Evolutionary conservation across 2,797 vertebrate genomes (phyloP).

Genomic region (Trematomus bernacchii): DNA sequence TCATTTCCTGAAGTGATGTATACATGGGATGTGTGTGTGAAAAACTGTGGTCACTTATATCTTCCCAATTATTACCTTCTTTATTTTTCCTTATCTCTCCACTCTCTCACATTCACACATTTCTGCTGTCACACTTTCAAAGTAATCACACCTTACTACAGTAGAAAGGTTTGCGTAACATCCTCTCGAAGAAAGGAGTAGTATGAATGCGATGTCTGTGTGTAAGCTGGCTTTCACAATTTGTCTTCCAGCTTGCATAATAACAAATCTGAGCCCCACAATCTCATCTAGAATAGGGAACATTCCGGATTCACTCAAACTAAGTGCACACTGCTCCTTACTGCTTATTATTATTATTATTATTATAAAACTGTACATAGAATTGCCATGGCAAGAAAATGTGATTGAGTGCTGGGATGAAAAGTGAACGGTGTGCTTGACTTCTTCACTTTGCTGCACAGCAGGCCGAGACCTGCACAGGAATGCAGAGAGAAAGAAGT

Average conservation of each 20-base stretch:
- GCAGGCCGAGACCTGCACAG: conserved; percentile 77
- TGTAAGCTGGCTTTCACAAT: conserved; percentile 16
- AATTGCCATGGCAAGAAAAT: conserved; percentile 26
- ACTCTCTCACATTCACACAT: conserved; percentile 43
- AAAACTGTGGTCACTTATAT: neutral
- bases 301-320: neutral
- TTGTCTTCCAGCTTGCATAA: conserved; percentile 24
- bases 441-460: too few relatives aligned
- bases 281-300: neutral
- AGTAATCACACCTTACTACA: conserved; percentile 50
- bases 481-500: conserved; percentile 67
- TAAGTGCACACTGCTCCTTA: neutral
- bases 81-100: conserved; percentile 13
- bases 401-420: conserved; percentile 42
- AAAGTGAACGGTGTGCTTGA: conserved; percentile 40
- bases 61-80: neutral
- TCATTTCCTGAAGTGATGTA: too few relatives aligned
- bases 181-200: conserved; percentile 50
- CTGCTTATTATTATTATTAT: neutral
- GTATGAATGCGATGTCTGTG: conserved; percentile 16
- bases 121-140: conserved; percentile 69
- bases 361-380: conserved; percentile 11
- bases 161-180: conserved; percentile 65
- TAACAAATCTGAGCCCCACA: neutral
- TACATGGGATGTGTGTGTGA: too few relatives aligned